Evolutionary conservation across 1,140 invertebrate genomes (phyloP), one percentile per base, ranked within the genome.

Genomic region (Drosophila lacertosa): DNA sequence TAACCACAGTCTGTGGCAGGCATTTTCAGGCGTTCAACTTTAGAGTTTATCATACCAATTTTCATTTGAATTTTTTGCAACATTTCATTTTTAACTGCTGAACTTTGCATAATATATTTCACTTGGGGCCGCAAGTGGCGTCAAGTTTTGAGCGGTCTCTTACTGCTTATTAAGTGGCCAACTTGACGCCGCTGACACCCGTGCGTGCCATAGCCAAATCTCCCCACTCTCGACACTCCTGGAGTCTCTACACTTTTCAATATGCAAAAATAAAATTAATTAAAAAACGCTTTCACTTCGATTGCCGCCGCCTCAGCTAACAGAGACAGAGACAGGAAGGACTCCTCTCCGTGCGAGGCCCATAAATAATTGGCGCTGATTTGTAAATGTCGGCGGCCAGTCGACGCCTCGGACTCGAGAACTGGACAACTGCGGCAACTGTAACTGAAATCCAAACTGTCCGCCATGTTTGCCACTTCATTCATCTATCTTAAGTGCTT

Each of bases 401-500:
- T 82, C 68, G 69, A 54, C 63, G 74, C 63, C 78, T 77, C 37
- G 33, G 35, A 63, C 79, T 62, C 65, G 47, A 59, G 33, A 45
- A 63, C 79, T 62, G 70, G 47, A 59, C 58, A 57, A n/a, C 47
- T 24, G 42, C 39, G 37, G 47, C 57, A 59, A 77, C 42, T 76
- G 68, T 55, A 66, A 68, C 63, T 74, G 70, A 68, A 74, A 65
- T 70, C 67, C 67, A 65, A 70, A 57, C 71, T 74, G 76, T 66
- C 75, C 68, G 75, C 80, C 64, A 68, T 83, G 80, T 84, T 84
- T 84, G 76, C 80, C 81, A 84, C 76, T 84, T 84, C 81, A 84
- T 84, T 79, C 80, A 86, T 84, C 81, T 84, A 81, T 80, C 81
- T 84, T 84, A 84, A 83, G 76, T 78, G 80, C 80, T 83, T 77